These are phyloP conservation scores for Apodemus agrarius DNA, from an alignment of 2,797 vertebrate species.

Conservation along the genomic window DNA sequence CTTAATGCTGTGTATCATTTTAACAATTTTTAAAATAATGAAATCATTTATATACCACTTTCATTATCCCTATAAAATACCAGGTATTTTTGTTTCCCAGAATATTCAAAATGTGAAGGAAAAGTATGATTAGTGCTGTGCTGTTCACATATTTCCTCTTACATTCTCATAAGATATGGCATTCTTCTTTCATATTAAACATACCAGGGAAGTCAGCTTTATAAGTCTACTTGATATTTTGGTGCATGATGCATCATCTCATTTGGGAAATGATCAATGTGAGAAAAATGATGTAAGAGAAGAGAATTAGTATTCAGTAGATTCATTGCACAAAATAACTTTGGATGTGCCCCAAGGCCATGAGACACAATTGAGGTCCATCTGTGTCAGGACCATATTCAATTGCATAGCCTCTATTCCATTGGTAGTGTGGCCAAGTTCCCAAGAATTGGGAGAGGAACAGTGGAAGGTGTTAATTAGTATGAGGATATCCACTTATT, in stretches of 20 bases:
- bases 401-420: slow-evolving; percentile 40
- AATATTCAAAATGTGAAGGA: neutral
- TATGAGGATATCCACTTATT: slow-evolving; percentile 28
- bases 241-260: neutral
- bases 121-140: neutral
- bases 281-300: neutral
- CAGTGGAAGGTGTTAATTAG: slow-evolving; percentile 70
- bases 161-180: neutral
- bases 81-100: neutral
- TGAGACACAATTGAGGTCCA: slow-evolving; percentile 59
- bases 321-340: slow-evolving; percentile 49
- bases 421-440: slow-evolving; percentile 49
- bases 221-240: neutral
- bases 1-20: neutral
- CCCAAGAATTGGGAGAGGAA: slow-evolving; percentile 50
- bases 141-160: neutral
- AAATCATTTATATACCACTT: neutral
- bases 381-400: slow-evolving; percentile 41
- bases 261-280: slow-evolving; percentile 18
- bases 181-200: neutral
- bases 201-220: neutral
- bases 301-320: slow-evolving; percentile 18
- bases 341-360: slow-evolving; percentile 53
- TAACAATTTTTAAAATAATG: neutral
- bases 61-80: neutral